Evolutionary conservation across 2,113 vertebrate genomes (phyloP), one percentile per base, ranked within the genome.

Genomic region (Scomber scombrus): DNA sequence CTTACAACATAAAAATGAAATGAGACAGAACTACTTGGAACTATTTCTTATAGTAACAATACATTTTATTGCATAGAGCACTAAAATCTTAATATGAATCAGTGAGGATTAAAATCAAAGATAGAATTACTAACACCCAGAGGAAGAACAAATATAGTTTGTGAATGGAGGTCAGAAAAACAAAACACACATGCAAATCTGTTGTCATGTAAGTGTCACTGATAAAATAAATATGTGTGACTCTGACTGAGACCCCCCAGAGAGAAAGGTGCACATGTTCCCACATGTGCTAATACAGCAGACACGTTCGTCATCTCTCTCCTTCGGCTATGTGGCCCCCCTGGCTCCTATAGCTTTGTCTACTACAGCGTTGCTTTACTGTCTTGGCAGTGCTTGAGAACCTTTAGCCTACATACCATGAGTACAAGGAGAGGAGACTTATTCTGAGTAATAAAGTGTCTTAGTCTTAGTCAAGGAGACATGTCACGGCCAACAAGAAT

Each of bases 361-460:
- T 19, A 57, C 50, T 65, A 45, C 51, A 52, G 78, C 61, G 49
- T 10, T 18, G 50, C 68, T 43, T 72, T 40, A 31, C 68, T 67
- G 31, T 51, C 21, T 43, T 56, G 50, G 47, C 46, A 80, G 49
- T 51, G 13, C 62, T 46, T 31, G 15, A 57, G 75, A 88, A 87
- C 81, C 86, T 90, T 89, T 81, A 66, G 58, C 88, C 85, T 78
- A 80, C 70, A 88, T 91, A 83, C 65, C 84, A 78, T 56, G 26
- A 79, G 71, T 78, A 73, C 47, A 26, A 34, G 58, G 21, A 56
- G 50, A 70, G 31, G 4, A 14, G 47, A 78, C 54, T 64, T 72
- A 71, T 76, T 73, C 69, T 49, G 56, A 71, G 64, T 70, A 72
- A 81, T 73, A 84, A 73, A 88, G 45, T 43, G 14, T 66, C 67